A percentile compares a stretch with the other conserved stretches of the same genome.
Conservation (phyloP, 2,888 invertebrate species). For the Torymus aiolomorphi region DNA sequence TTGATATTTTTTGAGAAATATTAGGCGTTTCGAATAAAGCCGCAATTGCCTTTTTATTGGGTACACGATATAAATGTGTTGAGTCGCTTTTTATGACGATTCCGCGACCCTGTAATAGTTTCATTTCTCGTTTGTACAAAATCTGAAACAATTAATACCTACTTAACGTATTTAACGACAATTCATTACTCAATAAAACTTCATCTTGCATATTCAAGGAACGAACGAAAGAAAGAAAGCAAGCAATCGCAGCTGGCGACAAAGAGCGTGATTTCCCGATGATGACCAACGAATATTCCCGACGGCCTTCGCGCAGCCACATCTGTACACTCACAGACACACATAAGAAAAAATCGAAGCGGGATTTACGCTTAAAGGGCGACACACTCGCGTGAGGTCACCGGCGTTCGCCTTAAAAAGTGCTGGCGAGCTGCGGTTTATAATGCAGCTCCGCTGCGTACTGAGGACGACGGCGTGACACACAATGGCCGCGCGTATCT, state of each 20-base stretch:
- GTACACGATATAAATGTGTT: no score
- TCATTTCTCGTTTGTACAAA: no score
- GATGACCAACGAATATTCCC: conserved; percentile 20
- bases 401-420: conserved; percentile 15
- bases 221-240: conserved; percentile 1
- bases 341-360: not conserved
- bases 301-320: not conserved
- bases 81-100: no score
- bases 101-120: no score
- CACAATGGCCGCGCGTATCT: conserved; percentile 64
- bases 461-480: conserved; percentile 59
- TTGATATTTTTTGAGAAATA: no score
- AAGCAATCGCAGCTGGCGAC: not conserved
- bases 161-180: no score
- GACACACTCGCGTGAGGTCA: conserved; percentile 22
- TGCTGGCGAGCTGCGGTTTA: not conserved
- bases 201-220: not conserved
- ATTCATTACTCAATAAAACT: no score
- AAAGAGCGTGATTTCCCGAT: conserved; percentile 36
- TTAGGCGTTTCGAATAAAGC: no score
- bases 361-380: conserved; percentile 17
- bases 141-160: no score
- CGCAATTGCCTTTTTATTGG: no score
- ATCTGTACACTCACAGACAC: not conserved
- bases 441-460: no score